Evolutionary conservation across 2,888 invertebrate genomes (phyloP), one percentile per base, ranked within the genome.

Genomic region (Drosophila acutilabella): DNA sequence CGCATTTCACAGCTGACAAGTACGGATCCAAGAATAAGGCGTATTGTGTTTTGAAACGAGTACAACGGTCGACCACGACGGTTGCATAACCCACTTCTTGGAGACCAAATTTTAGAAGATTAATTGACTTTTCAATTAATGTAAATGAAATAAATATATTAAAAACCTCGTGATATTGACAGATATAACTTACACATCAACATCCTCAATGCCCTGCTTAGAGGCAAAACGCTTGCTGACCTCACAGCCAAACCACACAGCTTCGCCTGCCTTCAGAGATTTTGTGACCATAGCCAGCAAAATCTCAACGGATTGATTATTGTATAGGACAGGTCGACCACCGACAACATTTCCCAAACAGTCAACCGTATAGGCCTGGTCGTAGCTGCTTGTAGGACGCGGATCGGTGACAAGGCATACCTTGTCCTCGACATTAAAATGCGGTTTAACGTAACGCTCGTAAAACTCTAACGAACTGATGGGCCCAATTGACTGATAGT

Each of bases 221-320:
- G 94, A 93, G 54, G 96, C 95, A 91, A 96, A 96, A 57, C 96
- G 93, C 92, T 97, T 97, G 74, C 95, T 94, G 1, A 97, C 97
- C 89, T 98, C 97, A 91, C 97, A 97, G 0, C 98, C 98, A 91
- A 98, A 98, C 98, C 98, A 98, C 0, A 98, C 97, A 0, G 97
- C 95, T 90, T 97, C 97, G 1, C 96, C 96, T 2, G 94, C 94
- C 73, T 95, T 94, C 74, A 98, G 95, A 59, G 97, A 96, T 66
- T 95, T 95, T 10, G 95, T 95, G 1, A 96, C 95, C 36, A 95
- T 93, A 90, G 96, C 94, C 92, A 97, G 94, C 2, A 98, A 93
- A 0, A 95, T 92, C 59, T 97, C 96, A 0, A 96, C 95, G 0
- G 96, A 96, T 91, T 97, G 97, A 93, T 98, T 98, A 91, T 98